Evolutionary conservation across 2,113 vertebrate genomes (phyloP).

Genomic region (Dolichallabes microphthalmus): DNA sequence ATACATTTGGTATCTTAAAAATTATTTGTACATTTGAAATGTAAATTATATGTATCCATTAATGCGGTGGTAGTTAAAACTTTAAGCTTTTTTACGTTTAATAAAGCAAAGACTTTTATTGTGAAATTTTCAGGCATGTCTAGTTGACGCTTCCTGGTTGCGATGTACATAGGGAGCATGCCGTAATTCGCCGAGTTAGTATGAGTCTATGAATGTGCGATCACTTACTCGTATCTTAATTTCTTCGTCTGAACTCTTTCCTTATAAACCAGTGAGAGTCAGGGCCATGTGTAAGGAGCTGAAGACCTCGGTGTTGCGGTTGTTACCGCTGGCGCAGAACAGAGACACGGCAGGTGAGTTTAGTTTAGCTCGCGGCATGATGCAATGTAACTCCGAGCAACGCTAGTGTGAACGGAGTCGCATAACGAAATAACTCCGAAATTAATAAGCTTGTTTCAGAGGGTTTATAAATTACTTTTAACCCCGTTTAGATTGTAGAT

Average conservation of each 20-base stretch:
- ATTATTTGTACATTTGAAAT: not conserved
- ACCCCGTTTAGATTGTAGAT: not conserved
- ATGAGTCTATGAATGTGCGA: not conserved
- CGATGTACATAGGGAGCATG: not conserved
- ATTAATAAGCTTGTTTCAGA: not conserved
- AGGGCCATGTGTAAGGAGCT: constrained; percentile 67
- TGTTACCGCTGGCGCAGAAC: constrained; percentile 37
- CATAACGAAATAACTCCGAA: not conserved
- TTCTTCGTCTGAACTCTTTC: not conserved
- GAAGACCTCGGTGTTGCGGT: constrained; percentile 65
- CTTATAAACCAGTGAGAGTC: not conserved
- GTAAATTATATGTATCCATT: not conserved
- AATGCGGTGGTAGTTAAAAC: not conserved
- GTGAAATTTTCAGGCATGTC: not conserved
- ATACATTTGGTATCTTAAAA: not conserved
- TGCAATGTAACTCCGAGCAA: not conserved
- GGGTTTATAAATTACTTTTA: not conserved
- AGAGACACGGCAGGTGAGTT: constrained; percentile 20
- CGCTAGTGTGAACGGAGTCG: too few species aligned
- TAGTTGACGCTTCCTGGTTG: not conserved
- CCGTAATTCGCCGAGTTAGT: not conserved
- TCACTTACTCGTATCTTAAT: not conserved
- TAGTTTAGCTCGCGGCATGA: not conserved
- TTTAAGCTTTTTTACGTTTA: not conserved
- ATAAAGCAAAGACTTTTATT: constrained; percentile 10